These are phyloP conservation scores for Strigops habroptila DNA, from an alignment of 2,113 vertebrate genomes.

Conservation along the genomic window DNA sequence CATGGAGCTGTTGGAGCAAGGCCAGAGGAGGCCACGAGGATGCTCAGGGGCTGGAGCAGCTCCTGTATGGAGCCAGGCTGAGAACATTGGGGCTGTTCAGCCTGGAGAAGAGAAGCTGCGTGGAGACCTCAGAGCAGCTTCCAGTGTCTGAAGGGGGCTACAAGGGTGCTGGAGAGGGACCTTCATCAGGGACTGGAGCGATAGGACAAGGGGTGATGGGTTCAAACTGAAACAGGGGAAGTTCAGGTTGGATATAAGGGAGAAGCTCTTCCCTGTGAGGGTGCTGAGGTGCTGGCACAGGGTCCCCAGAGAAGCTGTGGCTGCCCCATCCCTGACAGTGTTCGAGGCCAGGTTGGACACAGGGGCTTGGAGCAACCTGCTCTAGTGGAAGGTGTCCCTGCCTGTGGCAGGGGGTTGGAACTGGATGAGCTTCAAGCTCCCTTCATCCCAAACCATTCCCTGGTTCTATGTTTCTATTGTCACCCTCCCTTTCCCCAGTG, in stretches of 20 bases:
- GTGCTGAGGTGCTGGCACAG: too few relatives aligned
- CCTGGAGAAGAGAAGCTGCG: too few relatives aligned
- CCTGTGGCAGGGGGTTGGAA: accelerated
- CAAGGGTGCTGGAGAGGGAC: too few relatives aligned
- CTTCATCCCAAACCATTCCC: neutral
- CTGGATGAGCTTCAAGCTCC: accelerated
- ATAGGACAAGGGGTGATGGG: too few relatives aligned
- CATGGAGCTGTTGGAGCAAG: neutral
- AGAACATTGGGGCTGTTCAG: neutral
- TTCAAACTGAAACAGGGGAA: too few relatives aligned
- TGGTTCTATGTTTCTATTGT: neutral
- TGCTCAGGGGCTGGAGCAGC: neutral
- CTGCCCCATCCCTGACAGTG: too few relatives aligned
- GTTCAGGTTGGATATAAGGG: too few relatives aligned
- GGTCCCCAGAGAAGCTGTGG: too few relatives aligned
- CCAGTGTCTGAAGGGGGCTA: too few relatives aligned
- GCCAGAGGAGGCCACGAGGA: neutral
- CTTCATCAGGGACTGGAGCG: too few relatives aligned
- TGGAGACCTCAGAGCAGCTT: neutral
- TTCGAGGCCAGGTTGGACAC: too few relatives aligned
- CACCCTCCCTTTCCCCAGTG: neutral
- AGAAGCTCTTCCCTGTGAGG: too few relatives aligned
- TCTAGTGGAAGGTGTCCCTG: neutral
- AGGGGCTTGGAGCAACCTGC: neutral
- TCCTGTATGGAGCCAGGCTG: neutral